Conservation (phyloP, 92 coral and sea anemone species). For the Epizoanthus rinbou region DNA sequence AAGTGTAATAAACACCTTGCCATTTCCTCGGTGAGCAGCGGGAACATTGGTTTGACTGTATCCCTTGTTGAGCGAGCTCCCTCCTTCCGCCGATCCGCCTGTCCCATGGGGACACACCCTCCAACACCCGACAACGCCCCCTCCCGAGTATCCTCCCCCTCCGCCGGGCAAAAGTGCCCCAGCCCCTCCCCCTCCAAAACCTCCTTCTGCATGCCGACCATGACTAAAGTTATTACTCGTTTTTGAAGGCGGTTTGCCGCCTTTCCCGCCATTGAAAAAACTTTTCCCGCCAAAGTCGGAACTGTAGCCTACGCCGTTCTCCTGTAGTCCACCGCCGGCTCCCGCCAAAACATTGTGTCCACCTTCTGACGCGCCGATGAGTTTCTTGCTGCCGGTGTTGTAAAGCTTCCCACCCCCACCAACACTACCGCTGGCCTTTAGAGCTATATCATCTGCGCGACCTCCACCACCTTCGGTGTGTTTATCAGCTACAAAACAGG, state of each 20-base stretch:
- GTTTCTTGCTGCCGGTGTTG: conserved; percentile 62
- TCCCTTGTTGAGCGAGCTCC: conserved; percentile 82
- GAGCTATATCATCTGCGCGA: conserved; percentile 55
- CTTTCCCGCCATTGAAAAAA: conserved; percentile 78
- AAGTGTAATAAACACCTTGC: conserved; percentile 73
- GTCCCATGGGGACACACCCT: conserved; percentile 67
- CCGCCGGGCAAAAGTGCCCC: conserved; percentile 95
- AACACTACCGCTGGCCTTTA: conserved; percentile 59
- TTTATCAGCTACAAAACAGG: conserved; percentile 45
- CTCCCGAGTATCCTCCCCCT: conserved; percentile 97
- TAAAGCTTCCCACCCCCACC: conserved; percentile 86
- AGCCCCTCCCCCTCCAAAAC: conserved; percentile 98
- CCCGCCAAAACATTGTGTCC: conserved; percentile 92
- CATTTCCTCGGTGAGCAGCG: conserved; percentile 75
- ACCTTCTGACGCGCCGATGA: conserved; percentile 55
- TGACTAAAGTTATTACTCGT: conserved; percentile 54
- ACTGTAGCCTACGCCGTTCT: conserved; percentile 73
- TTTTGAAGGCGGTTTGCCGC: conserved; percentile 72
- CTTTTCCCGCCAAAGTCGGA: conserved; percentile 89
- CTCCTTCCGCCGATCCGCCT: conserved; percentile 85
- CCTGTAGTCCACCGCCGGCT: conserved; percentile 90
- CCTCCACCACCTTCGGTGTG: conserved; percentile 84
- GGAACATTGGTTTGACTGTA: conserved; percentile 58
- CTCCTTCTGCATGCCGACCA: conserved; percentile 79
- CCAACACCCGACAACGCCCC: conserved; percentile 89